Base-by-base conservation (phyloP, 2,113 vertebrate genomes). In the Eublepharis macularius region DNA sequence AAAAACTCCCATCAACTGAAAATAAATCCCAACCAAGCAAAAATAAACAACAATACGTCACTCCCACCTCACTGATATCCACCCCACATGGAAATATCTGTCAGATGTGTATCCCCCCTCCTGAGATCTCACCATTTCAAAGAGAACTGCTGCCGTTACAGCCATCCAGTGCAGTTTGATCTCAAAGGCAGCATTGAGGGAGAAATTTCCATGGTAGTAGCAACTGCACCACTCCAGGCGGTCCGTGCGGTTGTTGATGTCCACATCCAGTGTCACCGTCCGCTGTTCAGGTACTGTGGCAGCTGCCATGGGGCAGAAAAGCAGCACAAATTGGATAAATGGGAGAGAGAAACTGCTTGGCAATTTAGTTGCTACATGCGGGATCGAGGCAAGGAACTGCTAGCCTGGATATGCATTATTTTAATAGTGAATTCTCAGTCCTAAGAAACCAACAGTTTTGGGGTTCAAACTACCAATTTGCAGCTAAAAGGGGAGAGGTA, bases 161-260 rank as follows among this genome's bases (percentile, higher is more conserved):
- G 98, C 99, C 99, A 99, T 99, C 99, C 99, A 99, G 95, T 99
- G 99, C 14, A 99, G 96, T 94, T 99, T 99, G 95, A 99, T 96
- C 96, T 99, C 99, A 47, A 99, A 99, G 89, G 99, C 98, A 0
- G 97, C 92, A 1, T 91, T 98, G 39, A 97, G 94, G n/a, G 97
- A 98, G 96, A 99, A 99, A 93, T 97, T 99, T 83, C 99, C 98
- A 0, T 99, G 98, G 94, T 99, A 99, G 79, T 99, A 99, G 54
- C 98, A 99, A 91, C 98, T 99, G 95, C 99, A 99, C 99, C 98
- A 99, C 80, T 99, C 99, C 0, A 98, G 94, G 0, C 98, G 97
- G 94, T 98, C 98, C 0, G 98, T 98, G 91, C 99, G 98, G 94
- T 99, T 99, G 93, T 99, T 99, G 26, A 99, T 97, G 2, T 99